phyloP scores from a whole-genome alignment of 2,797 vertebrate genomes.

The Fistularia tabacaria region DNA sequence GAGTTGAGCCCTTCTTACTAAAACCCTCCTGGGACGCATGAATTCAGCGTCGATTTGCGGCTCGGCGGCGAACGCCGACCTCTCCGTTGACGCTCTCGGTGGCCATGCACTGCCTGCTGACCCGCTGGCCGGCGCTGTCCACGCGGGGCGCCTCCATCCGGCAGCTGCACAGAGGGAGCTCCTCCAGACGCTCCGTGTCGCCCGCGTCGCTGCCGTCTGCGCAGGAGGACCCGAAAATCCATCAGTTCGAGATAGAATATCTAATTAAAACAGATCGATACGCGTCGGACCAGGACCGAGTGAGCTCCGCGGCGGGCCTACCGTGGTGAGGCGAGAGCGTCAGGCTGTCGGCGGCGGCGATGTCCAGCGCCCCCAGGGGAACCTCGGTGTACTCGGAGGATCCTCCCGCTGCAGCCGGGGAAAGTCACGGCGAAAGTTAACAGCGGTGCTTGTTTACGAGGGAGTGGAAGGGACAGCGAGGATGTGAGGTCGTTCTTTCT shows the following conservation, averaged over 20 bases:
- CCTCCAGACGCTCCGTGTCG: conserved; percentile 86
- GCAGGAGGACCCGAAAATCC: too few species aligned
- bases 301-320: conserved; percentile 27
- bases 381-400: conserved; percentile 87
- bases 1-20: too few species aligned
- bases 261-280: too few species aligned
- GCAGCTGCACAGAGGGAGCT: conserved; percentile 90
- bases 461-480: too few species aligned
- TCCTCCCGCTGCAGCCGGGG: conserved; percentile 28
- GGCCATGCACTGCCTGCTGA: conserved; percentile 86
- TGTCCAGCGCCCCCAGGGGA: conserved; percentile 85
- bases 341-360: conserved; percentile 82
- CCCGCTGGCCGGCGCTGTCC: conserved; percentile 75
- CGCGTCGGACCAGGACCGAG: too few species aligned
- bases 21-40: too few species aligned
- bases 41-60: too few species aligned
- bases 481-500: too few species aligned
- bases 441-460: background rate
- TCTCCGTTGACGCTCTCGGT: conserved; percentile 88
- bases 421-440: conserved; percentile 24
- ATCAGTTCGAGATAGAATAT: too few species aligned
- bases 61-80: conserved; percentile 60
- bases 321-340: conserved; percentile 84
- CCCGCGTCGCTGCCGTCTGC: conserved; percentile 83
- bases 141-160: conserved; percentile 92